These are phyloP conservation scores for Mormyrops boulengeri DNA, from an alignment of 2,797 vertebrate species.

Conservation along the genomic window DNA sequence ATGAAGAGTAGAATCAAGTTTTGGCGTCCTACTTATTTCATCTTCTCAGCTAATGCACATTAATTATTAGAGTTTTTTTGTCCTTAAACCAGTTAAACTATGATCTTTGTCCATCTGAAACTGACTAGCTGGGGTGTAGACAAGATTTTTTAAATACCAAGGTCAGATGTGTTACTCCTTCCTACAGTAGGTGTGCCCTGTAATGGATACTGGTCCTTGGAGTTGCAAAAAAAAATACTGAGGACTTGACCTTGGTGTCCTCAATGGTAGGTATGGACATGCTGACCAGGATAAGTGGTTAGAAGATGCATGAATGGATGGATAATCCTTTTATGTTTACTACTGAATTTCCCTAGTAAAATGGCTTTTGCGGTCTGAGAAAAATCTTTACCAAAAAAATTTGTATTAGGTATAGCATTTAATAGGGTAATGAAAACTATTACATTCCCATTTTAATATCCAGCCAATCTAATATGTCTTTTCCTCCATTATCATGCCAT, in stretches of 20 bases:
- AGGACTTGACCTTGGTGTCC: not conserved
- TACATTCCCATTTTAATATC: not conserved
- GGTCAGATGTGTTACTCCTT: not conserved
- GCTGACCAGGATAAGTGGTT: not conserved
- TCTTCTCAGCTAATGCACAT: conserved; percentile 12
- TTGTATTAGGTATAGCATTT: not conserved
- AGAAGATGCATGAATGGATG: not conserved
- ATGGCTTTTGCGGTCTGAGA: not conserved
- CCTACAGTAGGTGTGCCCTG: not conserved
- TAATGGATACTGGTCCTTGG: not conserved
- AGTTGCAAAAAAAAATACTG: not conserved
- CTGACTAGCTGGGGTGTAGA: not conserved
- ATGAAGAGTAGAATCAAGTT: not conserved
- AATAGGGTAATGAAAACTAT: not conserved
- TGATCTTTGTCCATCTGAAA: not conserved
- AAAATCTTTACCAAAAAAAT: not conserved
- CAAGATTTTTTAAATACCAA: not conserved
- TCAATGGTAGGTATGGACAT: not conserved
- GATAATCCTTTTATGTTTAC: not conserved
- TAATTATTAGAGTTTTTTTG: not conserved
- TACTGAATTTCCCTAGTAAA: not conserved
- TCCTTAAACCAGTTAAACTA: not conserved
- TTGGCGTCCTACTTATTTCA: not conserved
- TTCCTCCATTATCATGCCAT: not conserved
- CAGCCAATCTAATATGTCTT: not conserved